A percentile compares a stretch with the other conserved stretches of the same genome.
Evolutionary conservation across 1,140 invertebrate species (phyloP).

Genomic region (Aphis gossypii): DNA sequence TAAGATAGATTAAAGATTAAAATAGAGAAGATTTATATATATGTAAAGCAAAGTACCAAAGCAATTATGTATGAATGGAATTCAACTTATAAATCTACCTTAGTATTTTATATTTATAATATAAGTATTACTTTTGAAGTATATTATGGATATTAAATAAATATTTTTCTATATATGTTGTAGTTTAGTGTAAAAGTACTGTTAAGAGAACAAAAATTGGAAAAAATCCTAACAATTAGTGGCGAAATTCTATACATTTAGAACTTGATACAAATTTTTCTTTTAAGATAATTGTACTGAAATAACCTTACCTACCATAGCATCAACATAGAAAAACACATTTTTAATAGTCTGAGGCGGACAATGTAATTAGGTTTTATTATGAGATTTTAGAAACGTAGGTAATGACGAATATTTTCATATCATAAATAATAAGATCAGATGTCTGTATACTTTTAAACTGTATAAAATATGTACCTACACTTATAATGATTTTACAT

Average conservation of each 20-base stretch:
- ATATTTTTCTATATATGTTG: neutral
- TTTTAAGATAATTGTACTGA: neutral
- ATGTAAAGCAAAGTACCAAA: neutral
- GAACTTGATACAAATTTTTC: neutral
- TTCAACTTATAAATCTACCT: neutral
- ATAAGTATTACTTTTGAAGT: neutral
- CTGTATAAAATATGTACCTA: neutral
- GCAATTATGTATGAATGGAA: neutral
- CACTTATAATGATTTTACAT: neutral
- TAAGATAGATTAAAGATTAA: slow-evolving; percentile 45
- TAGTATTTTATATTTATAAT: neutral
- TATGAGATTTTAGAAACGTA: too few species aligned
- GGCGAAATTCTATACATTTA: neutral
- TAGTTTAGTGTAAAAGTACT: neutral
- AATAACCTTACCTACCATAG: neutral
- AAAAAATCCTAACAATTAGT: neutral
- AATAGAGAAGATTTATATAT: neutral
- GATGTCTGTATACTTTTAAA: neutral
- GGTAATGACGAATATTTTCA: too few species aligned
- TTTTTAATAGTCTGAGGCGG: too few species aligned
- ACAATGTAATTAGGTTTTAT: too few species aligned
- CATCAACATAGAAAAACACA: too few species aligned
- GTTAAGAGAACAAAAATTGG: neutral
- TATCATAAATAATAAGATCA: too few species aligned
- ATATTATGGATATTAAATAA: neutral